A percentile compares a stretch with the other conserved stretches of the same genome.
Conservation (phyloP, 2,888 invertebrate species). For the Caenorhabditis parvicauda region DNA sequence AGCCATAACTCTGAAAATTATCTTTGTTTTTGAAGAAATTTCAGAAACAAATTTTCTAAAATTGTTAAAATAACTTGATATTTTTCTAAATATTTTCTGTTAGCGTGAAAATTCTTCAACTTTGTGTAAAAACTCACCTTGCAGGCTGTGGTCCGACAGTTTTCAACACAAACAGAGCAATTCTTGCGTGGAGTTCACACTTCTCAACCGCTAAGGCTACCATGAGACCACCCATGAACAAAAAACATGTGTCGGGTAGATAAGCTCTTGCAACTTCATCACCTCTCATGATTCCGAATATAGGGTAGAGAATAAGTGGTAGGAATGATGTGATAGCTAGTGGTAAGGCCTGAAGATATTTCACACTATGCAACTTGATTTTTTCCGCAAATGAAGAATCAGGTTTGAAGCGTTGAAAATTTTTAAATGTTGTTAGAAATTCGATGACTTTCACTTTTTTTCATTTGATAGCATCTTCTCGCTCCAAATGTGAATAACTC, state of each 20-base stretch:
- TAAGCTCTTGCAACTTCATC: conserved; percentile 52
- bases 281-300: conserved; percentile 50
- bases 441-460: not conserved
- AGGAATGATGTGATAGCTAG: conserved; percentile 59
- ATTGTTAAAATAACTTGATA: not conserved
- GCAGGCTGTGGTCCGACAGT: conserved; percentile 53
- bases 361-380: too few species aligned
- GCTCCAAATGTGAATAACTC: too few species aligned
- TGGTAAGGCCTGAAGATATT: conserved; percentile 40
- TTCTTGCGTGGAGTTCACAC: conserved; percentile 54
- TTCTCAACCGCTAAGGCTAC: conserved; percentile 61
- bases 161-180: conserved; percentile 40
- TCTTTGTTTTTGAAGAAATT: not conserved
- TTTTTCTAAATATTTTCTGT: too few species aligned
- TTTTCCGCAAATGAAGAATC: too few species aligned
- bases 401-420: not conserved
- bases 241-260: conserved; percentile 59
- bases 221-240: conserved; percentile 61
- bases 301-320: conserved; percentile 56
- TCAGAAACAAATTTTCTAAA: too few species aligned
- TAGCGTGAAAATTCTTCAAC: too few species aligned
- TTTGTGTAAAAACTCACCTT: conserved; percentile 21
- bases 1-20: conserved; percentile 50
- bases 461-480: too few species aligned
- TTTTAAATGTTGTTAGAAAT: not conserved